Base-by-base conservation (phyloP, 2,888 invertebrate genomes). In the Pollenia amentaria region DNA sequence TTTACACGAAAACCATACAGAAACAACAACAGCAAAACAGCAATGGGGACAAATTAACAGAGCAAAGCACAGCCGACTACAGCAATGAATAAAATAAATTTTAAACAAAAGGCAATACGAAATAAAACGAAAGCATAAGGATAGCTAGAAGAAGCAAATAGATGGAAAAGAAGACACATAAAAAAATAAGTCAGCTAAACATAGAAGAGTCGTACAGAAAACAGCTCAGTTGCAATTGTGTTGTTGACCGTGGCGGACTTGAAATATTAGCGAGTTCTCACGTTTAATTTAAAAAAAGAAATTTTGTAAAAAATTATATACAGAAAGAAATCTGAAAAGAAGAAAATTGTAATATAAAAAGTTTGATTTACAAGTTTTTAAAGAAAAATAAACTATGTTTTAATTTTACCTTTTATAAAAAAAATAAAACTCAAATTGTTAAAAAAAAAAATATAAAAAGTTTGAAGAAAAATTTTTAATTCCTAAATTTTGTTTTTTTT, bases 211-310 rank as follows among this genome's bases (percentile, higher is more conserved):
- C 84, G 83, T 65, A 80, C 78, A 75, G 72, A 64, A 69, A 82
- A 67, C 76, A 89, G 85, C 90, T 90, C 90, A 92, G 92, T 92
- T 91, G 91, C 90, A 90, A 91, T 91, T 90, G 88, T 90, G 91
- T 90, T 90, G 90, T 90, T 90, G 88, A 90, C 82, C 89, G 89
- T 90, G 89, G 91, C 92, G 92, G 92, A 91, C 91, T 90, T 89
- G 87, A 85, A 77, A 73, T 73, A 85, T 73, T 80, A 78, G 83
- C 85, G 87, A 82, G 82, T 85, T 86, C 70, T 48, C 75, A 57
- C 77, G 82, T 75, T 64, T 75, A 69, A 81, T 73, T 85, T 84
- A 44, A 51, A 51, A 48, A 75, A 72, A 60, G 40, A 57, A 72
- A n/a, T 21, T 29, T 29, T 29, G 29, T 46, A 60, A 82, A 70